Evolutionary conservation across 2,888 invertebrate genomes (phyloP).

Genomic region (Caenorhabditis panamensis): DNA sequence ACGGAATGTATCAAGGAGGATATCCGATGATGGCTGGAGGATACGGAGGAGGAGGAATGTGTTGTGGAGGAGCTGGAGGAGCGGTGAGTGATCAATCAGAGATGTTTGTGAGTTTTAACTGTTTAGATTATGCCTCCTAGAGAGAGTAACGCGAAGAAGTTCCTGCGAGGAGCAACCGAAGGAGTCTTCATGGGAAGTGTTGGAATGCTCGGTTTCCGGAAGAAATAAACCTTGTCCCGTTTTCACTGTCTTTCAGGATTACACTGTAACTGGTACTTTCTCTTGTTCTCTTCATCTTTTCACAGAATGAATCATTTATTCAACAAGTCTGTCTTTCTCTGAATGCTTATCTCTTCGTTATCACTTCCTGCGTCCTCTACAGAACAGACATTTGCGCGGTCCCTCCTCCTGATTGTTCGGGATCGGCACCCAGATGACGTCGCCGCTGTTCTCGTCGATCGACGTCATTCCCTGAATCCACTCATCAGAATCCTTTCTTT

Average conservation of each 20-base stretch:
- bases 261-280: constrained; percentile 8
- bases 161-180: constrained; percentile 57
- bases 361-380: constrained; percentile 53
- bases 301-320: constrained; percentile 34
- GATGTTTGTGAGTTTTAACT: neutral
- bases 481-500: neutral
- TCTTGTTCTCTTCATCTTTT: constrained; percentile 9
- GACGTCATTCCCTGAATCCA: constrained; percentile 56
- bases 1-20: constrained; percentile 33
- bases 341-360: neutral
- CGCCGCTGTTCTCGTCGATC: constrained; percentile 58
- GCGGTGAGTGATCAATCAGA: constrained; percentile 16
- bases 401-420: constrained; percentile 43
- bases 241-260: constrained; percentile 7
- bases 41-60: constrained; percentile 18
- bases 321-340: constrained; percentile 30
- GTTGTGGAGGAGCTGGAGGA: constrained; percentile 49
- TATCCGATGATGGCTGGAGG: constrained; percentile 37
- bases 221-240: neutral
- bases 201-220: constrained; percentile 59
- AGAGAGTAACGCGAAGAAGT: constrained; percentile 53
- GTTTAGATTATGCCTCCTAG: constrained; percentile 44
- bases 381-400: constrained; percentile 55
- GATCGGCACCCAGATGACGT: constrained; percentile 64
- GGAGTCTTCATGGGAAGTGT: constrained; percentile 61